These are phyloP conservation scores for Dicranocentrus wangi DNA, from an alignment of 2,888 invertebrate genomes.

Conservation along the genomic window DNA sequence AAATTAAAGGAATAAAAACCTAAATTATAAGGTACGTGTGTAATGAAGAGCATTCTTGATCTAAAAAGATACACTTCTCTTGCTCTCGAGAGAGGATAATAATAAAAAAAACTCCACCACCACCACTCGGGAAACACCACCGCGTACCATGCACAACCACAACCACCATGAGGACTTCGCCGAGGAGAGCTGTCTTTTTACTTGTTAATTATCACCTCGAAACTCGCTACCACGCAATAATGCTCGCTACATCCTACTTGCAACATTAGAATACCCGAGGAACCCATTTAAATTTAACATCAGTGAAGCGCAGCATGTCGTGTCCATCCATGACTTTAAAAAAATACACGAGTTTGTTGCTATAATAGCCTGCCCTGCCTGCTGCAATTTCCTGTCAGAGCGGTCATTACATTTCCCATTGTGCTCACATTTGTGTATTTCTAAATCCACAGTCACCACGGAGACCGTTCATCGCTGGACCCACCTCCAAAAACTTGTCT, in stretches of 20 bases:
- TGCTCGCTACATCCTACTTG: constrained; percentile 15
- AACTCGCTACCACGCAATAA: background rate
- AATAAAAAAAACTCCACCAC: background rate
- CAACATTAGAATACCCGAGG: constrained; percentile 31
- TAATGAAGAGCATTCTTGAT: constrained; percentile 29
- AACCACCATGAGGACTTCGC: constrained; percentile 13
- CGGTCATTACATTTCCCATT: background rate
- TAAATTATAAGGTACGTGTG: constrained; percentile 18
- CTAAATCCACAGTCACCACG: background rate
- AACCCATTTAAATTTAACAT: constrained; percentile 28
- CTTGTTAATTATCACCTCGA: constrained; percentile 36
- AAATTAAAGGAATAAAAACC: constrained; percentile 19
- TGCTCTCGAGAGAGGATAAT: background rate
- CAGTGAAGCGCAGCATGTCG: constrained; percentile 34
- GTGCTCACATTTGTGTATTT: background rate
- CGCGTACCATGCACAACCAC: constrained; percentile 34
- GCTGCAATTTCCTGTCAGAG: constrained; percentile 17
- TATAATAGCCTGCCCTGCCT: background rate
- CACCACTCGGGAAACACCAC: constrained; percentile 3
- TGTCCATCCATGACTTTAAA: constrained; percentile 1
- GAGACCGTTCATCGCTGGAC: too few species aligned
- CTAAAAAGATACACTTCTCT: constrained; percentile 10
- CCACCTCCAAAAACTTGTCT: background rate
- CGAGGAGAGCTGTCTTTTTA: constrained; percentile 10
- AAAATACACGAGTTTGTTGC: too few species aligned